phyloP scores from a whole-genome alignment of 2,888 invertebrate species.

The Petrolisthes manimaculis region DNA sequence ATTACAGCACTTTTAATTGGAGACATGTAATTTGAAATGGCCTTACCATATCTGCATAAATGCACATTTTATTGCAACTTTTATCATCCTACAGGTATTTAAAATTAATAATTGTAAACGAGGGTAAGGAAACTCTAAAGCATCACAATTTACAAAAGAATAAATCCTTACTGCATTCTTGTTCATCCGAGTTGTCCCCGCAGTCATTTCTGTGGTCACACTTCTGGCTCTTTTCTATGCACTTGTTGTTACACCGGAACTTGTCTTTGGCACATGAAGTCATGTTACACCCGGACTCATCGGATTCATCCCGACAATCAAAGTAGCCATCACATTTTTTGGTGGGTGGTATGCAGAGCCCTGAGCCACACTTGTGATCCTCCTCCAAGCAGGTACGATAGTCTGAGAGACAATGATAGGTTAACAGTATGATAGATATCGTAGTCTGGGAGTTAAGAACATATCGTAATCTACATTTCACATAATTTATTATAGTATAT shows the following conservation, averaged over 20 bases:
- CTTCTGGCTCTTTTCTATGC: constrained; percentile 86
- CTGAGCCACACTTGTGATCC: constrained; percentile 87
- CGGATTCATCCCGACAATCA: constrained; percentile 78
- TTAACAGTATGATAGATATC: not conserved
- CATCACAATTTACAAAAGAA: too few relatives aligned
- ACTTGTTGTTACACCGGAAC: constrained; percentile 70
- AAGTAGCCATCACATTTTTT: constrained; percentile 92
- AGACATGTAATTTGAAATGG: not conserved
- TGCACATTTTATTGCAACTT: too few relatives aligned
- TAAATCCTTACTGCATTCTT: constrained; percentile 65
- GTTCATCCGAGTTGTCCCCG: constrained; percentile 72
- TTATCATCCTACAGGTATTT: too few relatives aligned
- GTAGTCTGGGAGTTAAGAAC: too few relatives aligned
- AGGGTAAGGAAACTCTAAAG: too few relatives aligned
- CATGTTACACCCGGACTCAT: constrained; percentile 69
- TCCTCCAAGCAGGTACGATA: constrained; percentile 88
- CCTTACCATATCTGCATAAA: too few relatives aligned
- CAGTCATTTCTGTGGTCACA: constrained; percentile 96
- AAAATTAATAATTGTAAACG: too few relatives aligned
- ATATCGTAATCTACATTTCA: too few relatives aligned
- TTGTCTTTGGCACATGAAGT: constrained; percentile 65
- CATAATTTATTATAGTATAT: too few relatives aligned
- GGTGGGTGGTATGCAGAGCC: constrained; percentile 87
- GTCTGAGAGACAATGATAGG: constrained; percentile 74
- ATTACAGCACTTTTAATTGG: too few relatives aligned